A percentile compares a stretch with the other conserved stretches of the same genome.
phyloP scores from a whole-genome alignment of 1,140 invertebrate genomes.

The Drosophila tani region DNA sequence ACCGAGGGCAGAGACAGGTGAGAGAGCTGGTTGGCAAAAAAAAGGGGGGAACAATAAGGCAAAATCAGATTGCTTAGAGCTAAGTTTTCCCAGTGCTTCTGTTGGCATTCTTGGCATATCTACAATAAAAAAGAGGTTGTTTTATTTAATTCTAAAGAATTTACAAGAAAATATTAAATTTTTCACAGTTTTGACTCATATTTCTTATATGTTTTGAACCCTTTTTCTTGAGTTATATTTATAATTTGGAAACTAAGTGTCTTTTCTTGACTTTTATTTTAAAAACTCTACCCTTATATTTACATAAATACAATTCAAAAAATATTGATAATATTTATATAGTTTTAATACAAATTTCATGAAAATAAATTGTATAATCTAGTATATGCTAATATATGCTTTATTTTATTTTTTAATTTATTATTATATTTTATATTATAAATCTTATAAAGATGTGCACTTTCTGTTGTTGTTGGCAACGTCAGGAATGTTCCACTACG shows the following conservation, averaged over 20 bases:
- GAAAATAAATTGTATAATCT: too few relatives aligned
- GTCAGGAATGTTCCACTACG: slow-evolving; percentile 84
- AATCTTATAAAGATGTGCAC: background rate
- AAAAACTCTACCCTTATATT: too few relatives aligned
- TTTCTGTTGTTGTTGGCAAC: slow-evolving; percentile 54
- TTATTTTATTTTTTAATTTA: background rate
- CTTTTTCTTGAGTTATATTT: too few relatives aligned
- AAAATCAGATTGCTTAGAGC: slow-evolving; percentile 5
- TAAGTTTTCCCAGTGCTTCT: slow-evolving; percentile 7
- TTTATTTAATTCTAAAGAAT: background rate
- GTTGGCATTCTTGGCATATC: background rate
- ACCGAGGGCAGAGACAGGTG: slow-evolving; percentile 25
- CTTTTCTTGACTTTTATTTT: too few relatives aligned
- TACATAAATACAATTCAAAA: too few relatives aligned
- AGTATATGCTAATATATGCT: background rate
- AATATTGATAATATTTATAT: too few relatives aligned
- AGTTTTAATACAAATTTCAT: too few relatives aligned
- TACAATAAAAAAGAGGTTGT: background rate
- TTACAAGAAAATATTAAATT: background rate
- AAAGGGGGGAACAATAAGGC: slow-evolving; percentile 8
- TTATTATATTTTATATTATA: background rate
- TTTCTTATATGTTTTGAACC: too few relatives aligned
- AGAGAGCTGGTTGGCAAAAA: background rate
- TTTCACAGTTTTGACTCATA: too few relatives aligned
- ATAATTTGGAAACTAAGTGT: too few relatives aligned